These are phyloP conservation scores for Cebidichthys violaceus DNA, from an alignment of 2,113 vertebrate species.

Conservation along the genomic window DNA sequence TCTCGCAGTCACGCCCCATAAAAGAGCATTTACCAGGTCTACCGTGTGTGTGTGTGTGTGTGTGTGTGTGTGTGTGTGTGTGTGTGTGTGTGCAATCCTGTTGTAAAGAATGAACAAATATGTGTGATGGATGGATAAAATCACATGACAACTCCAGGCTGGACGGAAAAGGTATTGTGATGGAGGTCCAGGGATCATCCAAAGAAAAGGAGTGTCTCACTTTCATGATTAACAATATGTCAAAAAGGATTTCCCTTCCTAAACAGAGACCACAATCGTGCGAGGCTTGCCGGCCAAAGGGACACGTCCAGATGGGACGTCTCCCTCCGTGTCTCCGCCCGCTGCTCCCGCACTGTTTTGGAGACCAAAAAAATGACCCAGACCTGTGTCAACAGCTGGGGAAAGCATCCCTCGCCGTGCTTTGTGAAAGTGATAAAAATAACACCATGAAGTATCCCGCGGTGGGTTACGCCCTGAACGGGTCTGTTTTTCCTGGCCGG, in stretches of 20 bases:
- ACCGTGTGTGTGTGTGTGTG: constrained; percentile 32
- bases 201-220: constrained; percentile 69
- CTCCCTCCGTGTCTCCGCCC: constrained; percentile 51
- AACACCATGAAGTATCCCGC: constrained; percentile 65
- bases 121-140: constrained; percentile 77
- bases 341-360: constrained; percentile 55
- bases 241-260: constrained; percentile 80
- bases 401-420: constrained; percentile 74
- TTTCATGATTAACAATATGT: constrained; percentile 81
- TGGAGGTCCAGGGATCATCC: constrained; percentile 75
- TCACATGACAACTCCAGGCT: constrained; percentile 65
- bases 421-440: constrained; percentile 82
- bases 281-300: constrained; percentile 47
- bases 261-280: constrained; percentile 73
- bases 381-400: constrained; percentile 81
- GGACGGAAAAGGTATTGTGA: constrained; percentile 78
- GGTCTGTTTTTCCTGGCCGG: constrained; percentile 77
- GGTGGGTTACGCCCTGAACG: constrained; percentile 68
- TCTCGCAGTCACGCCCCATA: constrained; percentile 12
- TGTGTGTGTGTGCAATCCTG: constrained; percentile 49
- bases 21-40: constrained; percentile 35
- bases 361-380: constrained; percentile 66
- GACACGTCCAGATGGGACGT: constrained; percentile 57
- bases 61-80: constrained; percentile 20
- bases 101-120: constrained; percentile 59